Evolutionary conservation across 2,888 invertebrate species (phyloP), one percentile per base, ranked within the genome.

Genomic region (Vesta saturnalis): DNA sequence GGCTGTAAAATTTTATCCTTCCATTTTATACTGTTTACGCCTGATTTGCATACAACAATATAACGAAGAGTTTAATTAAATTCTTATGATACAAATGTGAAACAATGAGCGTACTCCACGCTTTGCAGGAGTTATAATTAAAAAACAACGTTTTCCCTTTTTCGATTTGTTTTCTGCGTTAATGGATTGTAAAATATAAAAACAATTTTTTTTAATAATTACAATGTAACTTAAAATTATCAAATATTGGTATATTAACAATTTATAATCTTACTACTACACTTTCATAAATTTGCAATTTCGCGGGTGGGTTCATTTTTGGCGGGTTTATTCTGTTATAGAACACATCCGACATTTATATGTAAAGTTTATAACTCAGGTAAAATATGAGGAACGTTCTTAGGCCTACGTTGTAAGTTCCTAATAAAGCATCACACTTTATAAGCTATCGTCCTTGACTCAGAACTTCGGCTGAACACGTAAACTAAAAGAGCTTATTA

Each of bases 51-150:
- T 73, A 64, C 67, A 64, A 60, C 69, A 60, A 63, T 64, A 60
- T 65, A 67, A 49, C 63, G 66, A 64, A 62, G 67, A 69, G 67
- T 75, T 75, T 75, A 75, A 75, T 75, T 75, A 75, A 75, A 75
- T 74, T 75, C 74, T 74, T 74, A 74, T 71, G 74, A 70, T 72
- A 72, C 73, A 71, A 71, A 73, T 73, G 71, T 73, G 73, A 73
- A 72, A 72, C 73, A 72, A 70, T 68, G 73, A 70, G 61, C 61
- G 61, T 21, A 60, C 43, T 57, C 43, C 62, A 54, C 54, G 60
- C 54, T 64, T 60, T 64, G 49, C 58, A 60, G 49, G 57, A 69
- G 58, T 52, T 61, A 61, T 65, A 69, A 69, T 69, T 69, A 64
- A 65, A 69, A 68, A 64, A 39, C n/a, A 61, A 57, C 19, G 58